Conservation (phyloP, 2,888 invertebrate species). For the Platycheirus rosarum region DNA sequence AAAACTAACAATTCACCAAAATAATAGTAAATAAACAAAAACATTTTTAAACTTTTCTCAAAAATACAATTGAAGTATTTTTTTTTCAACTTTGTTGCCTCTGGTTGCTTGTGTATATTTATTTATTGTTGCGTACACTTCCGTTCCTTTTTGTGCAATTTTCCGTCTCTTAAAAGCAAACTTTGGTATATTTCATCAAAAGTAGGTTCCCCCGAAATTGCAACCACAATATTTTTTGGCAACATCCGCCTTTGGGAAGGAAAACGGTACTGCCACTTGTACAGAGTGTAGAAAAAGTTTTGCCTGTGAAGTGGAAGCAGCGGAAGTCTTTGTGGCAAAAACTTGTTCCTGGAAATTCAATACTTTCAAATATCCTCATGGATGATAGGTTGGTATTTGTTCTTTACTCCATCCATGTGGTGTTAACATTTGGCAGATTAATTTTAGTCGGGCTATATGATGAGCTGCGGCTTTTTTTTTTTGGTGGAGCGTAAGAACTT, state of each 20-base stretch:
- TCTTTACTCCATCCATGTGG: neutral
- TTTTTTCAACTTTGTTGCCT: constrained; percentile 10
- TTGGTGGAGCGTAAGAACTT: too few relatives aligned
- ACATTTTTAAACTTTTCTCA: constrained; percentile 20
- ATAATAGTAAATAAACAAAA: neutral
- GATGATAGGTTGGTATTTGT: too few relatives aligned
- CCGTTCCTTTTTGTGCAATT: neutral
- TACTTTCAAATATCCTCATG: constrained; percentile 41
- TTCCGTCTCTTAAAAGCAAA: constrained; percentile 46
- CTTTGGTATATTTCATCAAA: constrained; percentile 49
- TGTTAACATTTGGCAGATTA: constrained; percentile 51
- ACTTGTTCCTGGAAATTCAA: constrained; percentile 59
- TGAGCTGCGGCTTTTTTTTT: neutral
- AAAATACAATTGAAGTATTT: constrained; percentile 4
- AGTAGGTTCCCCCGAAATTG: constrained; percentile 58
- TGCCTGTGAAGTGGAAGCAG: neutral
- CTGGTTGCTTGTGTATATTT: constrained; percentile 1
- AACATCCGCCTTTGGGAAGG: constrained; percentile 48
- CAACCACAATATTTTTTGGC: constrained; percentile 68
- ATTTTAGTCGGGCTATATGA: constrained; percentile 19
- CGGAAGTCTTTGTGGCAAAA: constrained; percentile 49
- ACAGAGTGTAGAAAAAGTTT: neutral
- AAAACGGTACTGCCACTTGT: neutral
- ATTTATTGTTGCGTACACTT: constrained; percentile 35
- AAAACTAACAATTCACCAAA: too few relatives aligned